These are phyloP conservation scores for Paramormyrops hopkinsi DNA, from an alignment of 2,797 vertebrate species.

Conservation along the genomic window DNA sequence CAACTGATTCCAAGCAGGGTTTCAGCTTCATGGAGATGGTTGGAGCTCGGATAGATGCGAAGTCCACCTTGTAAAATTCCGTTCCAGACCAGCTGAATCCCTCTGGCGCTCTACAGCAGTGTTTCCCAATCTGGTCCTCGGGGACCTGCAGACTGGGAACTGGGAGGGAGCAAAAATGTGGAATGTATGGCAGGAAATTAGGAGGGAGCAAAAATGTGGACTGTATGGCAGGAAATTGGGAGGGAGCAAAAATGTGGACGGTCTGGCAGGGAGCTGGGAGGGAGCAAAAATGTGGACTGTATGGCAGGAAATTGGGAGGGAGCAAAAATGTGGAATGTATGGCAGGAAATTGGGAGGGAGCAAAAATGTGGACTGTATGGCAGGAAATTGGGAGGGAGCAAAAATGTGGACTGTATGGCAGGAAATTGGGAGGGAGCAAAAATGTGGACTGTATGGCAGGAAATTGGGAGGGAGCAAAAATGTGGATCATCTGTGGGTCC, in stretches of 20 bases:
- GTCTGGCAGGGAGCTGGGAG: background rate
- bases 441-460: background rate
- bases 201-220: background rate
- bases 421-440: background rate
- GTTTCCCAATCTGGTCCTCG: background rate
- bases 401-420: too few relatives aligned
- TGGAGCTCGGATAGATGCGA: background rate
- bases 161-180: background rate
- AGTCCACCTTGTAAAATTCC: background rate
- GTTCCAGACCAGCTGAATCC: background rate
- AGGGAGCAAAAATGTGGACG: background rate
- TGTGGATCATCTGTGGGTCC: background rate
- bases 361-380: background rate
- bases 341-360: background rate
- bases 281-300: background rate
- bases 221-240: background rate
- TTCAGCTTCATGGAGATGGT: background rate
- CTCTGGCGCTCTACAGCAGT: background rate
- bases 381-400: background rate
- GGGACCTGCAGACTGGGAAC: background rate
- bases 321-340: background rate
- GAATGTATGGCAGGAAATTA: background rate
- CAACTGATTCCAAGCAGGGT: background rate
- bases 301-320: background rate
- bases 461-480: background rate